Base-by-base conservation (phyloP, 2,113 vertebrate species). In the Corythornis madagascariensis region DNA sequence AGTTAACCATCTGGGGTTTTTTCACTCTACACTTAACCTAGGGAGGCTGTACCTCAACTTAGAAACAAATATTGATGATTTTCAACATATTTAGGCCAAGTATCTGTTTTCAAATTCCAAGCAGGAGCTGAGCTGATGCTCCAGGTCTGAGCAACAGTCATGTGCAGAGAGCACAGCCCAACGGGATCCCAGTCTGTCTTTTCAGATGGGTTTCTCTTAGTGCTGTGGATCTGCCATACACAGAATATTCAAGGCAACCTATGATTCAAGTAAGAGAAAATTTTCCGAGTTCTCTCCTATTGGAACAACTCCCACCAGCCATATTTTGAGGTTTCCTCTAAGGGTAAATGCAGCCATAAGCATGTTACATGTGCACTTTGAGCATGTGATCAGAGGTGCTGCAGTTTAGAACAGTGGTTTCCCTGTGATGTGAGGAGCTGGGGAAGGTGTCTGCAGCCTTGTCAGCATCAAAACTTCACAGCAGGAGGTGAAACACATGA, bases 381-480 rank as follows among this genome's bases (percentile, higher is more conserved):
- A 92, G 80, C 83, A 81, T 48, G 65, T 42, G 79, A 94, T 95
- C 92, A 95, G 83, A 93, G 82, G 77, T 64, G 57, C 74, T 80
- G 83, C 83, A 64, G 75, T 94, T 94, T 88, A 94, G 81, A 81
- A 73, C 24, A 90, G 72, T 55, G 56, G 83, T 94, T 95, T 94
- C 29, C 65, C 75, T 95, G 80, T 92, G 88, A 92, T 96, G 91
- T 35, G 90, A 86, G 3, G 13, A 81, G 53, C 65, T 77, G 67
- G 76, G 81, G 94, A 94, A 92, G 53, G 65, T 88, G 83, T 90
- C 80, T 91, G 83, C 83, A 86, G 93, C 94, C 76, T 92, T 94
- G 95, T 90, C 93, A 93, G 93, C 93, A 96, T 86, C 93, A 94
- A 95, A 95, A 94, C 83, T 91, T 65, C 94, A 93, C 94, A 96